Base-by-base conservation (phyloP, 2,888 invertebrate genomes). In the Baronia brevicornis region DNA sequence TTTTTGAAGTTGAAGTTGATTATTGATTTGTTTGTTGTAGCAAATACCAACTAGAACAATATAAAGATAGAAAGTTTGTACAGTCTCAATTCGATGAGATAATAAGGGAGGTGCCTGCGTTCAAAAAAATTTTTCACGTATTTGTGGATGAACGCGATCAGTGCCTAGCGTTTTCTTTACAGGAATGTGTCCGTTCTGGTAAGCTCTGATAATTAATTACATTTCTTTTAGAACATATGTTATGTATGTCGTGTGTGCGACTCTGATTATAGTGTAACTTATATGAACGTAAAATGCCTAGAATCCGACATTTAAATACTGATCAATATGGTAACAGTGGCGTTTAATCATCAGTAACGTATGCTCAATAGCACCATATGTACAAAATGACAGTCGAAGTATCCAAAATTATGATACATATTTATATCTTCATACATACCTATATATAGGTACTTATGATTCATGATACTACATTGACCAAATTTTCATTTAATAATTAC, bases 81-180 rank as follows among this genome's bases (percentile, higher is more conserved):
- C 78, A 82, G 44, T 64, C 75, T 7, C 84, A 84, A 36, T 82
- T 84, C 43, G 73, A 79, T 30, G 80, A 80, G 43, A 82, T 84
- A 19, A 78, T 63, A 1, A 62, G 57, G 38, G 79, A 79, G 38
- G 82, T 79, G 18, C 84, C 84, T 1, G 84, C 84, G 3, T 84
- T 84, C 44, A 79, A 69, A 48, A 84, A 84, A 48, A 80, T 84
- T 49, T 84, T 82, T 43, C 78, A 79, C 41, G 84, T 82, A 32
- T 80, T 84, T 41, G 84, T 84, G 8, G 80, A 84, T 40, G 84
- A 82, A 50, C 70, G 84, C 13, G 84, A 84, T 44, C 74, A 64
- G 40, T 84, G 84, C 49, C 67, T 82, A 5, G 80, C 82, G 8
- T 84, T 68, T 51, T 82, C 82, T 0, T 46, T 82, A 39, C 82